Conservation (phyloP, 2,113 vertebrate species). For the Hucho hucho region DNA sequence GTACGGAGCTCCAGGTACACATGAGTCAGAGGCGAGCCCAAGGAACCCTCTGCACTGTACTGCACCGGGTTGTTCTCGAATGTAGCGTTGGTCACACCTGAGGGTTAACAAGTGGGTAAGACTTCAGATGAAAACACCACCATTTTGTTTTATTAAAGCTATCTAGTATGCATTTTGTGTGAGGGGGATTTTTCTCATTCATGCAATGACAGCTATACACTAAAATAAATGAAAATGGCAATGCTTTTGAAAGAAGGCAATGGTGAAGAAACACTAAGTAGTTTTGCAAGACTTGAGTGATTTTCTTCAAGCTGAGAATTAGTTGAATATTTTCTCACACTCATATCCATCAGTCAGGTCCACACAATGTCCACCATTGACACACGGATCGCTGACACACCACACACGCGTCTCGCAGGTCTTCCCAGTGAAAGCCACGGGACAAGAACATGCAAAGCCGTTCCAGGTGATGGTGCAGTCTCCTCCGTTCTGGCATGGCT, state of each 20-base stretch:
- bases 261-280: background rate
- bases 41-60: constrained; percentile 73
- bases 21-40: constrained; percentile 62
- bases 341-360: constrained; percentile 86
- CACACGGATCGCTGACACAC: constrained; percentile 83
- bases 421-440: constrained; percentile 81
- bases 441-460: constrained; percentile 86
- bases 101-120: background rate
- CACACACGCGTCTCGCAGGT: constrained; percentile 83
- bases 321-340: constrained; percentile 74
- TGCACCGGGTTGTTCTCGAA: constrained; percentile 74
- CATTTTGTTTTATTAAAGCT: background rate
- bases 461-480: constrained; percentile 88
- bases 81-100: constrained; percentile 85
- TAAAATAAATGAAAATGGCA: too few relatives aligned
- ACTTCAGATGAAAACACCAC: background rate
- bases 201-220: too few relatives aligned
- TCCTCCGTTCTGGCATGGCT: constrained; percentile 86
- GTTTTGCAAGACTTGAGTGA: background rate
- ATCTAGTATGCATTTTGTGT: background rate
- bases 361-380: constrained; percentile 75
- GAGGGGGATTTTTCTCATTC: too few relatives aligned
- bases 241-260: too few relatives aligned
- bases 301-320: background rate
- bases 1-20: constrained; percentile 85